Percentiles rank a stretch among this genome's conserved stretches.
phyloP scores from a whole-genome alignment of 2,113 vertebrate genomes.

The Dicaeum eximium region DNA sequence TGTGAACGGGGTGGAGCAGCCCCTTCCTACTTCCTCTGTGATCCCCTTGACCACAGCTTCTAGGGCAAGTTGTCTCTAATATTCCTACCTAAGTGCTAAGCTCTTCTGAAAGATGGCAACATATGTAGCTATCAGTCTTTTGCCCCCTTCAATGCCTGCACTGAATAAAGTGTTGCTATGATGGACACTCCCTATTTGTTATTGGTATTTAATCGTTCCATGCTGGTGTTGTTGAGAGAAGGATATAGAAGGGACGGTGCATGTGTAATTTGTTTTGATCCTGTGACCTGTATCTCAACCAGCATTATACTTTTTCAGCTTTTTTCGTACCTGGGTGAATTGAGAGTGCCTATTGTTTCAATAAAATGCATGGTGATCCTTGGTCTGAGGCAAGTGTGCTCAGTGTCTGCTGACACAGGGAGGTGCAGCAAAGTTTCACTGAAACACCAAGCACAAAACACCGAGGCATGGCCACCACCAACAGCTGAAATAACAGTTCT shows the following conservation, averaged over 20 bases:
- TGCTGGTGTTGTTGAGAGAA: neutral
- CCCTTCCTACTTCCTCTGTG: neutral
- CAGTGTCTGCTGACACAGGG: neutral
- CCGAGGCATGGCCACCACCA: neutral
- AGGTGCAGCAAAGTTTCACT: neutral
- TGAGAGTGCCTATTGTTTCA: neutral
- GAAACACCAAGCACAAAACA: neutral
- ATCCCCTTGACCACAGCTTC: neutral
- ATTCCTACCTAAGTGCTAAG: neutral
- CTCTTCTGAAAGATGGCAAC: neutral
- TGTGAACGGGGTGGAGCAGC: neutral
- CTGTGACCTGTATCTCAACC: neutral
- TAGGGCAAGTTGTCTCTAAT: neutral
- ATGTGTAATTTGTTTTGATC: neutral
- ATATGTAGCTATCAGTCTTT: neutral
- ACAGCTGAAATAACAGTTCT: neutral
- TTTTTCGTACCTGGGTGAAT: neutral
- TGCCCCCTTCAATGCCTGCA: neutral
- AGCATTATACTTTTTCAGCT: neutral
- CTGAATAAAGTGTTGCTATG: neutral
- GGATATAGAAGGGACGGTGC: neutral
- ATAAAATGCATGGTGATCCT: neutral
- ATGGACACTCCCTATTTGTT: neutral
- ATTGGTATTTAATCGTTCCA: rapidly evolving
- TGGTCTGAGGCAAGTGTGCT: neutral